A percentile compares a stretch with the other conserved stretches of the same genome.
Conservation (phyloP, 2,797 vertebrate genomes). For the Hipposideros larvatus region DNA sequence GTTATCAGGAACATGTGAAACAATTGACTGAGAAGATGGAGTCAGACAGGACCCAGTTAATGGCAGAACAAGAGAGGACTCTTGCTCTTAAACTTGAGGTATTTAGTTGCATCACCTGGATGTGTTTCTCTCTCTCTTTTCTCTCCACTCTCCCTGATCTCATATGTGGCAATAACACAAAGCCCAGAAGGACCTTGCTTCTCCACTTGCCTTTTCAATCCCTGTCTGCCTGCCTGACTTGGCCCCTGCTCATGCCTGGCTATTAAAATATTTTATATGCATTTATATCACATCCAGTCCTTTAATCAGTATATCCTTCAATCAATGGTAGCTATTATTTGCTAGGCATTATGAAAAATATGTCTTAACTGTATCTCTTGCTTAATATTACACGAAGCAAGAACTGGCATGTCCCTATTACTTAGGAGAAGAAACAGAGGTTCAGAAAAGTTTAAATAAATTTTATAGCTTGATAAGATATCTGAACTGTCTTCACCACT, state of each 20-base stretch:
- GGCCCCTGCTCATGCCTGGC: neutral
- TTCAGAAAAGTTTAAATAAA: neutral
- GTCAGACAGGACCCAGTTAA: neutral
- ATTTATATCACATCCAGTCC: neutral
- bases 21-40: constrained; percentile 66
- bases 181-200: neutral
- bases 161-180: neutral
- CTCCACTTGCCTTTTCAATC: neutral
- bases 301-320: neutral
- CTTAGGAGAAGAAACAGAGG: neutral
- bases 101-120: neutral
- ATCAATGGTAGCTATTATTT: neutral
- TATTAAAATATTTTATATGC: neutral
- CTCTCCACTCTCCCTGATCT: neutral
- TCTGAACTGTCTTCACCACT: neutral
- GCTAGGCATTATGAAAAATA: neutral
- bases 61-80: neutral
- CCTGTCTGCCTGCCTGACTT: neutral
- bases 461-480: neutral
- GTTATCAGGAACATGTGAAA: constrained; percentile 32
- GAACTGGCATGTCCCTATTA: neutral
- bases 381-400: neutral
- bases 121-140: neutral
- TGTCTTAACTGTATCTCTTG: neutral
- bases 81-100: constrained; percentile 71